A percentile compares a stretch with the other conserved stretches of the same genome.
Conservation (phyloP, 2,797 vertebrate species). For the Malurus leucopterus region DNA sequence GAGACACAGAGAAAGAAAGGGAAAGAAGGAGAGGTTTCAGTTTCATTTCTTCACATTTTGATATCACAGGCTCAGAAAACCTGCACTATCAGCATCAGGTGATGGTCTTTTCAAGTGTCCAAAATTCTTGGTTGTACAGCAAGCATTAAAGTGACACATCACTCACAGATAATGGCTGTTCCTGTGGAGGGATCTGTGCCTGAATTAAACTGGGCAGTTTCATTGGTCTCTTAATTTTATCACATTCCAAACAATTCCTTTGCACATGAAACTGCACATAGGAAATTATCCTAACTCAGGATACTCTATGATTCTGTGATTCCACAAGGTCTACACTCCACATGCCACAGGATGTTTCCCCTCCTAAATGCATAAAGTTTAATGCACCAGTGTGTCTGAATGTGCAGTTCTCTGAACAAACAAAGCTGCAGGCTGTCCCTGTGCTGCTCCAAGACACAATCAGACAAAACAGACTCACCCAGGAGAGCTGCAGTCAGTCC, state of each 20-base stretch:
- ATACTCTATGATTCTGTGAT: rapidly evolving
- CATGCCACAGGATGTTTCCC: not conserved
- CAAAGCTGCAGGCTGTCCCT: not conserved
- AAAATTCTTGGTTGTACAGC: not conserved
- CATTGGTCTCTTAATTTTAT: not conserved
- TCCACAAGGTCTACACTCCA: not conserved
- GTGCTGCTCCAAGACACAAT: not conserved
- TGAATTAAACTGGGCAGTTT: not conserved
- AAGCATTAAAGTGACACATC: constrained; percentile 8
- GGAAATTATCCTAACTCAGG: not conserved
- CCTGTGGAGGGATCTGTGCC: not conserved
- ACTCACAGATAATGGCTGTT: not conserved
- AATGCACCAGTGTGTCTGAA: not conserved
- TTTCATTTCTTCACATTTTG: not conserved
- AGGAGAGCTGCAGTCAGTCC: not conserved
- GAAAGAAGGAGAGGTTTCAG: not conserved
- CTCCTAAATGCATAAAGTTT: not conserved
- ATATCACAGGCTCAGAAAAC: not conserved
- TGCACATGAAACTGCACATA: not conserved
- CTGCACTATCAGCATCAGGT: not conserved
- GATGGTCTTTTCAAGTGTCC: not conserved
- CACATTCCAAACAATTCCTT: constrained; percentile 19
- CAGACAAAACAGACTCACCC: not conserved
- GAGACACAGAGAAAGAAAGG: not conserved
- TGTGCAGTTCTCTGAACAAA: not conserved